phyloP scores from a whole-genome alignment of 2,113 vertebrate species.

The Circaetus gallicus region DNA sequence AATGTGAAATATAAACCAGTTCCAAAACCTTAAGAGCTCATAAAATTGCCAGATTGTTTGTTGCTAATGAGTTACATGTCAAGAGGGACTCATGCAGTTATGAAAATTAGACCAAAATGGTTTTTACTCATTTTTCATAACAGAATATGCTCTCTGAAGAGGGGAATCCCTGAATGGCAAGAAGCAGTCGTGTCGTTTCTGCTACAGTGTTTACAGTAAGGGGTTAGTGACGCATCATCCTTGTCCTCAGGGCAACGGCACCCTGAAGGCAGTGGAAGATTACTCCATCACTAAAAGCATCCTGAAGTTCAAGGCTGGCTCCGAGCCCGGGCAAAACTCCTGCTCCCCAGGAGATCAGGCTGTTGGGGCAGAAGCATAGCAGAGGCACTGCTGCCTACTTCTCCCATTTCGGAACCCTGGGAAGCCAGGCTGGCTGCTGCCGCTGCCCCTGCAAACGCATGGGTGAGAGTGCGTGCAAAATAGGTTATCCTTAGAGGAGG shows the following conservation, averaged over 20 bases:
- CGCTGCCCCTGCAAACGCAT: neutral
- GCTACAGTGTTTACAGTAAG: neutral
- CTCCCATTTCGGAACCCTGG: neutral
- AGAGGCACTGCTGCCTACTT: neutral
- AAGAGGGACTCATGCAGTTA: neutral
- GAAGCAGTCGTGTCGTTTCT: neutral
- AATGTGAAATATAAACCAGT: neutral
- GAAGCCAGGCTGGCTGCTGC: neutral
- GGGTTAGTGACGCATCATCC: neutral
- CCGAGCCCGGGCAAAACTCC: accelerated
- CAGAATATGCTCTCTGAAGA: neutral
- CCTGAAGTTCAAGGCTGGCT: neutral
- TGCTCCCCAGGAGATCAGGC: neutral
- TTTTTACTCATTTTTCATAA: neutral
- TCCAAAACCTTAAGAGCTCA: neutral
- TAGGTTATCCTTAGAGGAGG: neutral
- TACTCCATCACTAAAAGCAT: neutral
- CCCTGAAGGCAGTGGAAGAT: neutral
- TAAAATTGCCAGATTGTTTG: neutral
- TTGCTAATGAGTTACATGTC: neutral
- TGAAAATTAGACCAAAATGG: neutral
- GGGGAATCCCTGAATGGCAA: neutral
- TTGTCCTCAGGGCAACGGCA: neutral
- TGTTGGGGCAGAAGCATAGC: neutral
- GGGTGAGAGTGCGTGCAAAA: neutral